phyloP scores from a whole-genome alignment of 2,888 invertebrate genomes.

The Holacanthella duospinosa region DNA sequence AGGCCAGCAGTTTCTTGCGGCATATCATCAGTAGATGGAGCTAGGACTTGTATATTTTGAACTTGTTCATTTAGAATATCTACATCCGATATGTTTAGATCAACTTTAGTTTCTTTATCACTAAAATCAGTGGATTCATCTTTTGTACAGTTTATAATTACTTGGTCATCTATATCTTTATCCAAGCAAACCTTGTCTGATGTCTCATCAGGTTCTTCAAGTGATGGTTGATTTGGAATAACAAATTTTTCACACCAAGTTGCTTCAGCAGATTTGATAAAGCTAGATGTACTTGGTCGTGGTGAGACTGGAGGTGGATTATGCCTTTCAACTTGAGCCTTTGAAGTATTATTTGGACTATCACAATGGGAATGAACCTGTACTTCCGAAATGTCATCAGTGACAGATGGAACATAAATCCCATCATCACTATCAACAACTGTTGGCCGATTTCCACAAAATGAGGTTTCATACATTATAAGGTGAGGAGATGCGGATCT shows the following conservation, averaged over 20 bases:
- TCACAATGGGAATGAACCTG: slow-evolving; percentile 7
- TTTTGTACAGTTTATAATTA: neutral
- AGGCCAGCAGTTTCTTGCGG: slow-evolving; percentile 64
- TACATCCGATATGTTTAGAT: neutral
- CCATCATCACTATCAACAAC: slow-evolving; percentile 44
- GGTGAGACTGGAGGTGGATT: neutral
- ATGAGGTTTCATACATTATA: slow-evolving; percentile 79
- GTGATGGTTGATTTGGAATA: neutral
- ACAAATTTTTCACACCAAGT: neutral
- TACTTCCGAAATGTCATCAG: slow-evolving; percentile 11
- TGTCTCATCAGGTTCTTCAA: slow-evolving; percentile 1
- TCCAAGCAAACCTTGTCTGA: neutral
- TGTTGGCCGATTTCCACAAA: slow-evolving; percentile 73
- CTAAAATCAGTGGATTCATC: slow-evolving; percentile 5
- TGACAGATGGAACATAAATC: slow-evolving; percentile 21
- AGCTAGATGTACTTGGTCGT: slow-evolving; percentile 8
- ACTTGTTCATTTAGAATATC: neutral
- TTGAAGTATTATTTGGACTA: neutral
- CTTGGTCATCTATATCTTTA: neutral
- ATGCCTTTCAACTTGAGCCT: slow-evolving; percentile 4
- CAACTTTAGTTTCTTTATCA: neutral
- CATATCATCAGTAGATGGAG: slow-evolving; percentile 45
- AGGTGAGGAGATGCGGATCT: slow-evolving; percentile 70
- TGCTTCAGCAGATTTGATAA: slow-evolving; percentile 18
- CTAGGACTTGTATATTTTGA: neutral